phyloP scores from a whole-genome alignment of 2,888 invertebrate species.

The Luperina nickerlii region DNA sequence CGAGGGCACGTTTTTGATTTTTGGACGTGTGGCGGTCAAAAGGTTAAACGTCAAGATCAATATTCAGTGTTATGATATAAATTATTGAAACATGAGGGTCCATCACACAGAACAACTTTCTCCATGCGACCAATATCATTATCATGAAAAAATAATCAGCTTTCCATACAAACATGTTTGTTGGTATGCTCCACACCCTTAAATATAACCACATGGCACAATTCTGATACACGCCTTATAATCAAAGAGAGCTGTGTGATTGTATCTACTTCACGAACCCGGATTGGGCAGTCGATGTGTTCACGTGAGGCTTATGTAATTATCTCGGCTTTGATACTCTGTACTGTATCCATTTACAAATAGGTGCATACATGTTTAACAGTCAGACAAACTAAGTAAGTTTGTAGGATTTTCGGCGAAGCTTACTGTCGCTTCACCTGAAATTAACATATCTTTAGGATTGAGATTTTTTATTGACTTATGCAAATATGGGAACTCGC shows the following conservation, averaged over 20 bases:
- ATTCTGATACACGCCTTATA: neutral
- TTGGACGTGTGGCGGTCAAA: too few relatives aligned
- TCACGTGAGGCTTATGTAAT: conserved; percentile 45
- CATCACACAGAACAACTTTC: neutral
- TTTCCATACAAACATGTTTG: neutral
- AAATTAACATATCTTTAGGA: too few relatives aligned
- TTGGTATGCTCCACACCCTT: neutral
- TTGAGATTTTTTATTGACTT: neutral
- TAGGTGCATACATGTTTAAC: neutral
- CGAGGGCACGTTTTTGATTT: too few relatives aligned
- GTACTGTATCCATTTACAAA: conserved; percentile 16
- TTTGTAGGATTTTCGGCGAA: neutral
- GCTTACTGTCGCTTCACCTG: too few relatives aligned
- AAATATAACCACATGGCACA: neutral
- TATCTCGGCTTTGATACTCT: conserved; percentile 25
- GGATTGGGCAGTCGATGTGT: conserved; percentile 24
- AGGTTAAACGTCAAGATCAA: neutral
- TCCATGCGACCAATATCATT: neutral
- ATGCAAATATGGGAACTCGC: neutral
- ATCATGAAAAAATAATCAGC: neutral
- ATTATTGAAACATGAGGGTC: neutral
- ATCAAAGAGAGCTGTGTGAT: neutral
- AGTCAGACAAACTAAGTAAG: neutral
- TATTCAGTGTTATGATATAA: neutral
- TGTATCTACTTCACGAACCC: conserved; percentile 19